phyloP scores from a whole-genome alignment of 1,140 invertebrate species.

The Lordiphosa clarofinis region DNA sequence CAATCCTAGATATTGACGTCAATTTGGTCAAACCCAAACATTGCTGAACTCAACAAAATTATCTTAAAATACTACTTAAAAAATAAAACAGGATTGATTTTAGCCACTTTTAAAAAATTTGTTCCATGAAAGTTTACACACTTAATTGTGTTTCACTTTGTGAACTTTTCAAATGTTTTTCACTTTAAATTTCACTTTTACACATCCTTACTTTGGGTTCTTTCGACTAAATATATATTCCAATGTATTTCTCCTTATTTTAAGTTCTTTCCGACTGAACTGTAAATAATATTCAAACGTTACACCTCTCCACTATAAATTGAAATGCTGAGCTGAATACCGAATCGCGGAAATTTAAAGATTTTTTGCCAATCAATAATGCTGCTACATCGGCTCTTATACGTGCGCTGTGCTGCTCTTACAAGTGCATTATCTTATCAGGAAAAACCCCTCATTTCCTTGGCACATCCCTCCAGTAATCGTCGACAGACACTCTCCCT shows the following conservation, averaged over 20 bases:
- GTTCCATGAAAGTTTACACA: too few relatives aligned
- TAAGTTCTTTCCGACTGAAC: constrained; percentile 20
- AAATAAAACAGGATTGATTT: background rate
- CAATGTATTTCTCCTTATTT: too few relatives aligned
- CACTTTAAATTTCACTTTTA: background rate
- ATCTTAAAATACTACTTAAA: too few relatives aligned
- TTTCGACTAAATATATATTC: too few relatives aligned
- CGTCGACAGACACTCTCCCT: constrained; percentile 19
- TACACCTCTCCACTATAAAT: constrained; percentile 23
- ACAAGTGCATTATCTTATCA: constrained; percentile 65
- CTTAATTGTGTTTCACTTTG: too few relatives aligned
- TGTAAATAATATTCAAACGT: constrained; percentile 1
- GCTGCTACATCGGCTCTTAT: too few relatives aligned
- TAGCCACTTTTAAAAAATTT: too few relatives aligned
- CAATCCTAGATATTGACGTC: too few relatives aligned
- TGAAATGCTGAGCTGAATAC: constrained; percentile 33
- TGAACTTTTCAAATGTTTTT: constrained; percentile 4
- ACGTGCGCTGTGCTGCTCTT: background rate
- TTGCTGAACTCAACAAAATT: too few relatives aligned
- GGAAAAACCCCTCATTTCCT: constrained; percentile 23
- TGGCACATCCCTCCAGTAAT: constrained; percentile 39
- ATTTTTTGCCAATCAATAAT: constrained; percentile 23
- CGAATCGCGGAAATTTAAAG: constrained; percentile 58
- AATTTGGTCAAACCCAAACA: too few relatives aligned
- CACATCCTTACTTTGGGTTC: constrained; percentile 32